phyloP scores from a whole-genome alignment of 2,113 vertebrate species.

The Glaucidium brasilianum region DNA sequence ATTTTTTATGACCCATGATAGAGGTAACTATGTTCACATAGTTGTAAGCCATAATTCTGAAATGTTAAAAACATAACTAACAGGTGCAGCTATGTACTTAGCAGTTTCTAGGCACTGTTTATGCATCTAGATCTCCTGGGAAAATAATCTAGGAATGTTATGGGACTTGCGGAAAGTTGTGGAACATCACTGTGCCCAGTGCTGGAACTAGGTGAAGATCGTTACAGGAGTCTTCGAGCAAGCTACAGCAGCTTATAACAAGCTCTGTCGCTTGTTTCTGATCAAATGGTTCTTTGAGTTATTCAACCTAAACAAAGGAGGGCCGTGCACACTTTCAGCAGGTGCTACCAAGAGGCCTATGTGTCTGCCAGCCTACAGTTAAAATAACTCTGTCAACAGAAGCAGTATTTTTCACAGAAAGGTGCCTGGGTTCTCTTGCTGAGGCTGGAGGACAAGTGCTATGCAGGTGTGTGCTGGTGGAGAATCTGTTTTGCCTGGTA shows the following conservation, averaged over 20 bases:
- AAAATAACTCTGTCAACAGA: not conserved
- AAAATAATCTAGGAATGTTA: not conserved
- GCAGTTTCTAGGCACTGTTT: not conserved
- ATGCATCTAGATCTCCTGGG: not conserved
- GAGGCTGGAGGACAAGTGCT: not conserved
- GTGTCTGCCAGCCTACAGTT: not conserved
- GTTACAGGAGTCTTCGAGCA: not conserved
- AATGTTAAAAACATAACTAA: not conserved
- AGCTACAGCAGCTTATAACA: not conserved
- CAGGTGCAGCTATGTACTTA: not conserved
- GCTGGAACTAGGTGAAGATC: not conserved
- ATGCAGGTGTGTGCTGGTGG: not conserved
- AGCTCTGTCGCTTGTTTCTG: not conserved
- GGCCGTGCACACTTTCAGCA: not conserved
- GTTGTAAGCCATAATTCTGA: not conserved
- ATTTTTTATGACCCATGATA: not conserved
- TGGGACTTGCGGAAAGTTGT: not conserved
- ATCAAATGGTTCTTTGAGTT: not conserved
- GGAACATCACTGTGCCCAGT: not conserved
- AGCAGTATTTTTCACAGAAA: not conserved
- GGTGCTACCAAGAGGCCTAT: not conserved
- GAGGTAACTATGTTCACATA: not conserved
- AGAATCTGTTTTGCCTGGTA: not conserved
- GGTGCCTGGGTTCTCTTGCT: not conserved
- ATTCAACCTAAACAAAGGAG: not conserved